These are phyloP conservation scores for Kuschelorhynchus macadamiae DNA, from an alignment of 2,888 invertebrate genomes.

Conservation along the genomic window DNA sequence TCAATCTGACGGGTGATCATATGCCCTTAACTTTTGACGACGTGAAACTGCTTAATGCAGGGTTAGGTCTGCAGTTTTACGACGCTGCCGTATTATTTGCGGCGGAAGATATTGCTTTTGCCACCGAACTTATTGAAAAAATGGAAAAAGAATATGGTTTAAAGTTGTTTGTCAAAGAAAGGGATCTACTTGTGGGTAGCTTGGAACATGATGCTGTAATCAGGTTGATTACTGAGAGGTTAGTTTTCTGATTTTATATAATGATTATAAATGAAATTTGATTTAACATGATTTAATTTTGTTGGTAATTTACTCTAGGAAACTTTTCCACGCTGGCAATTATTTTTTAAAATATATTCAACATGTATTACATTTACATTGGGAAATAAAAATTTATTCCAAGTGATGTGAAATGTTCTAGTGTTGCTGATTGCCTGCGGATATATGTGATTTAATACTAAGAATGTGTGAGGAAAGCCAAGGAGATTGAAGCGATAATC, in stretches of 20 bases:
- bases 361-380: background rate
- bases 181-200: constrained; percentile 80
- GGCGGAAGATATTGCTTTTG: constrained; percentile 81
- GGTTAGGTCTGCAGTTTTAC: constrained; percentile 73
- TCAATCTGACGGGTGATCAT: constrained; percentile 57
- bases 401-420: no score
- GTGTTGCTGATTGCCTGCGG: no score
- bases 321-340: background rate
- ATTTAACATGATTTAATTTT: no score
- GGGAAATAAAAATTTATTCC: no score
- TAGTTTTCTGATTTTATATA: background rate
- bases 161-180: constrained; percentile 81
- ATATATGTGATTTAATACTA: no score
- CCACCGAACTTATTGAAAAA: constrained; percentile 74
- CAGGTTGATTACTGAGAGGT: constrained; percentile 79
- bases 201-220: constrained; percentile 82
- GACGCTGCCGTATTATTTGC: constrained; percentile 86
- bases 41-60: constrained; percentile 54
- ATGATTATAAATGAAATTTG: no score
- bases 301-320: no score
- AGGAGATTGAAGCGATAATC: no score
- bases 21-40: constrained; percentile 63
- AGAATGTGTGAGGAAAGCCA: no score
- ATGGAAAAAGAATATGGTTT: constrained; percentile 76
- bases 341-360: background rate